Conservation (phyloP, 2,797 vertebrate genomes). For the Phalloptychus januarius region DNA sequence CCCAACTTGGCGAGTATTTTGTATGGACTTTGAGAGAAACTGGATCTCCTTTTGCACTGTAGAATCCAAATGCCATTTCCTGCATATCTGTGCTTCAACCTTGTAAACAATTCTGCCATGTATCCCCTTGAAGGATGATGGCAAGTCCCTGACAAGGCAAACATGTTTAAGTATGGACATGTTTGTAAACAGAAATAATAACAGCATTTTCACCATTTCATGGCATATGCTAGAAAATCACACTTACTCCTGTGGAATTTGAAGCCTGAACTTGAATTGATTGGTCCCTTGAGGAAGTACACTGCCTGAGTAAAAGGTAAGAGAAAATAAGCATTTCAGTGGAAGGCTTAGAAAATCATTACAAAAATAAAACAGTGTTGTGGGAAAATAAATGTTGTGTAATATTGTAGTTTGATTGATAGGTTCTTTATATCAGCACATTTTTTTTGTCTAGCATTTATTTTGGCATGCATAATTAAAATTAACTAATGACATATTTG, state of each 20-base stretch:
- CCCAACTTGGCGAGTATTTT: slow-evolving; percentile 77
- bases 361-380: neutral
- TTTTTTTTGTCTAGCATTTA: neutral
- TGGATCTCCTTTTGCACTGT: slow-evolving; percentile 82
- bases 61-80: slow-evolving; percentile 85
- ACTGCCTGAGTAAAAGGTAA: slow-evolving; percentile 50
- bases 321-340: neutral
- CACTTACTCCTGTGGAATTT: slow-evolving; percentile 90
- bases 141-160: slow-evolving; percentile 83
- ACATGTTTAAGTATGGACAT: neutral
- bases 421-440: neutral
- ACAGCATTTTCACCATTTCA: neutral
- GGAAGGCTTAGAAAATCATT: neutral
- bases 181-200: neutral
- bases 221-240: neutral
- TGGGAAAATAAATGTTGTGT: no score
- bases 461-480: neutral
- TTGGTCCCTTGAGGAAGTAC: slow-evolving; percentile 84
- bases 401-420: neutral
- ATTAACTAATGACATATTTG: neutral
- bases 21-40: slow-evolving; percentile 85
- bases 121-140: slow-evolving; percentile 88
- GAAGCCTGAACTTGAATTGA: slow-evolving; percentile 87
- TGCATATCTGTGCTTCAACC: slow-evolving; percentile 88
- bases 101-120: slow-evolving; percentile 89